Conservation (phyloP, 2,888 invertebrate species). For the Tiphia femorata region DNA sequence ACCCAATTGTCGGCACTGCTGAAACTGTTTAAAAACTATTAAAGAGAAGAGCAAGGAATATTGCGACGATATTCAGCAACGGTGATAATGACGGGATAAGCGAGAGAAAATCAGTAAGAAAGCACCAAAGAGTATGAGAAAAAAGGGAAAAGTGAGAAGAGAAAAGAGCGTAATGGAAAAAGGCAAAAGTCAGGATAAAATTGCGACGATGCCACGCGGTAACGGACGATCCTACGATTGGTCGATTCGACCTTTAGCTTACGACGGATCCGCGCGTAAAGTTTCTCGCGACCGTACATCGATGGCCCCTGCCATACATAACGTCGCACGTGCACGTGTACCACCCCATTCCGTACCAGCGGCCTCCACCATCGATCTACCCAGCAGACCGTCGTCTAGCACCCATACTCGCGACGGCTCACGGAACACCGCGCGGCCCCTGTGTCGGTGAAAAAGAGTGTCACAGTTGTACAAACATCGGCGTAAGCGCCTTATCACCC, state of each 20-base stretch:
- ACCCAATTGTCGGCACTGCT: too few relatives aligned
- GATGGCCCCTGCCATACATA: too few relatives aligned
- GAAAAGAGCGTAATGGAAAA: slow-evolving; percentile 1
- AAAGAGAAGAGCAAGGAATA: too few relatives aligned
- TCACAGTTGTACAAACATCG: not conserved
- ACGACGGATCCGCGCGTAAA: not conserved
- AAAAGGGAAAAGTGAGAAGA: not conserved
- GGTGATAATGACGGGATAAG: not conserved
- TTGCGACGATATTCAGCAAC: too few relatives aligned
- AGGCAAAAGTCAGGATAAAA: slow-evolving; percentile 16
- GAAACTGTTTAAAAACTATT: too few relatives aligned
- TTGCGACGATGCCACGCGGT: slow-evolving; percentile 14
- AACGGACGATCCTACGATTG: slow-evolving; percentile 32
- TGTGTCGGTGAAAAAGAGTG: too few relatives aligned
- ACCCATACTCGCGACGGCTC: not conserved
- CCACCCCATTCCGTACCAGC: not conserved
- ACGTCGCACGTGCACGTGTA: not conserved
- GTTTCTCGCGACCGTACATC: too few relatives aligned
- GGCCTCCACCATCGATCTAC: not conserved
- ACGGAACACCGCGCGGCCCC: too few relatives aligned
- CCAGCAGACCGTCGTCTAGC: not conserved
- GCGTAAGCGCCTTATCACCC: not conserved
- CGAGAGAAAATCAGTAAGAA: too few relatives aligned
- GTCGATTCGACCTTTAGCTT: slow-evolving; percentile 16
- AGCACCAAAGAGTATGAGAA: too few relatives aligned